These are phyloP conservation scores for Hylyphantes graminicola DNA, from an alignment of 1,140 invertebrate genomes.

Conservation along the genomic window DNA sequence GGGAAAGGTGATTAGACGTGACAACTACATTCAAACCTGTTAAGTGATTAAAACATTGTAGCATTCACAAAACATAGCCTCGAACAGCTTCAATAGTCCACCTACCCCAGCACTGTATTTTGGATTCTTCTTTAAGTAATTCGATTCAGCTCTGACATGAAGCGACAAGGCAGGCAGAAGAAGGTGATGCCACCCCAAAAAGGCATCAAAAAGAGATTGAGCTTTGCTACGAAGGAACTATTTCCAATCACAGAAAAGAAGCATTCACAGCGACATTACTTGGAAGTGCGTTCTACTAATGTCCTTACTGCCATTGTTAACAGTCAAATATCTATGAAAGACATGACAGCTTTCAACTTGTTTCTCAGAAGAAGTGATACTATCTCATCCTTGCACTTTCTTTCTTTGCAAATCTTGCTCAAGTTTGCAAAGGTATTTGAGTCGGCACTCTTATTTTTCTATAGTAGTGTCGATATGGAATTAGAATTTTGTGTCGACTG, in stretches of 20 bases:
- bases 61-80: no score
- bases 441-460: constrained; percentile 48
- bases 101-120: no score
- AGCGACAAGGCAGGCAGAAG: neutral
- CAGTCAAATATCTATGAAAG: constrained; percentile 42
- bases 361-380: constrained; percentile 43
- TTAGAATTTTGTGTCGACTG: constrained; percentile 47
- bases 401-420: constrained; percentile 38
- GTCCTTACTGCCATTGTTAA: constrained; percentile 46
- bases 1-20: no score
- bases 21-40: no score
- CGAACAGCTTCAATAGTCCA: no score
- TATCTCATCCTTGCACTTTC: constrained; percentile 44
- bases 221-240: neutral
- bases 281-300: constrained; percentile 24
- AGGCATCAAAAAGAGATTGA: neutral
- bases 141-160: no score
- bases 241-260: neutral
- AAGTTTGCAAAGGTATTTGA: constrained; percentile 42
- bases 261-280: constrained; percentile 31
- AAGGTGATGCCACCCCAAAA: neutral
- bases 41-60: no score
- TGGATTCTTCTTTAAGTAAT: no score
- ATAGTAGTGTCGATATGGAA: constrained; percentile 47
- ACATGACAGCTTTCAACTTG: constrained; percentile 34